Percentiles rank a stretch among this genome's conserved stretches.
phyloP scores from a whole-genome alignment of 2,797 vertebrate species.

The Leuciscus waleckii region DNA sequence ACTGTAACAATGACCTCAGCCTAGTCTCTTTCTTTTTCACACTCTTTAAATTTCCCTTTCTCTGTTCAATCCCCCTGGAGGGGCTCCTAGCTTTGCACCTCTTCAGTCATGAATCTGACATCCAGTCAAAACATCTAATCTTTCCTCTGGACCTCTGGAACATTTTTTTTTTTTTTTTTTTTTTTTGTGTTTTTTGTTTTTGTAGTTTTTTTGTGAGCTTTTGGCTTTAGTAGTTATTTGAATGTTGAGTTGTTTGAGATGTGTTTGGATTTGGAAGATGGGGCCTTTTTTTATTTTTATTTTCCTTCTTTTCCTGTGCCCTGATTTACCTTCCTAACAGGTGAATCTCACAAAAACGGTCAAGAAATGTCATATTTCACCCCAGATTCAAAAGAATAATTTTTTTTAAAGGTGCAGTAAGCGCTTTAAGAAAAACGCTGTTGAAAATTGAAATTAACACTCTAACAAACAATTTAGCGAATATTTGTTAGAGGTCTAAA shows the following conservation, averaged over 20 bases:
- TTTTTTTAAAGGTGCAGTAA: neutral
- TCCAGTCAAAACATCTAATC: slow-evolving; percentile 38
- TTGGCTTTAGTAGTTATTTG: neutral
- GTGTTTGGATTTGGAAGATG: neutral
- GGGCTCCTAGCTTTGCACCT: slow-evolving; percentile 14
- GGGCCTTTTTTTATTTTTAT: slow-evolving; percentile 9
- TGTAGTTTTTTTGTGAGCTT: neutral
- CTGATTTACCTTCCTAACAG: neutral
- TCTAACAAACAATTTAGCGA: neutral
- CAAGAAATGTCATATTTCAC: neutral
- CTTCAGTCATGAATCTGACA: slow-evolving; percentile 6
- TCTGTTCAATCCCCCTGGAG: neutral
- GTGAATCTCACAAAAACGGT: slow-evolving; percentile 14
- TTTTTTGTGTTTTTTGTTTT: too few relatives aligned
- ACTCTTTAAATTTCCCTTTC: slow-evolving; percentile 8
- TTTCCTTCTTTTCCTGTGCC: neutral
- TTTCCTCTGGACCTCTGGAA: slow-evolving; percentile 16
- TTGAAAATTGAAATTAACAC: neutral
- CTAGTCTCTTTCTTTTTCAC: neutral
- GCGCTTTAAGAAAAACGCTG: neutral
- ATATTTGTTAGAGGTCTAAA: neutral
- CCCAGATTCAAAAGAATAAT: neutral
- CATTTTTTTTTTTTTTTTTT: neutral
- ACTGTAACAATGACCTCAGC: slow-evolving; percentile 55
- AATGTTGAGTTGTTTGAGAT: neutral